Conservation (phyloP, 2,888 invertebrate species). For the Meteorus colon region DNA sequence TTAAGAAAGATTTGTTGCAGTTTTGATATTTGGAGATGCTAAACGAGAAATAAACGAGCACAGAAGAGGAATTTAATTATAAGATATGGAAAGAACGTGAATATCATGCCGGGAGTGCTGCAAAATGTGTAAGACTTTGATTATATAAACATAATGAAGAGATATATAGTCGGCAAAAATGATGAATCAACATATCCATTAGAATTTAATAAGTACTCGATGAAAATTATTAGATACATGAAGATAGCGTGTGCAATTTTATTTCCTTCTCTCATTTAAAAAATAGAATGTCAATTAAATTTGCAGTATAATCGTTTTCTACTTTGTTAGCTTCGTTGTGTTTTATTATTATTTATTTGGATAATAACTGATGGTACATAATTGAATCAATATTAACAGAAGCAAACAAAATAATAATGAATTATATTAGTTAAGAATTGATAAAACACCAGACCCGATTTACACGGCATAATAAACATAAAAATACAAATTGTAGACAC, state of each 20-base stretch:
- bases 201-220: constrained; percentile 48
- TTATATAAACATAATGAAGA: constrained; percentile 25
- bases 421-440: constrained; percentile 3
- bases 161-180: constrained; percentile 42
- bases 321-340: not conserved
- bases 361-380: not conserved
- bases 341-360: not conserved
- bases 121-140: constrained; percentile 23
- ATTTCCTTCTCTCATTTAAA: not conserved
- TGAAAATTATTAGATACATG: constrained; percentile 2
- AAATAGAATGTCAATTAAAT: constrained; percentile 8
- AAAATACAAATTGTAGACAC: constrained; percentile 6
- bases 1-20: constrained; percentile 1
- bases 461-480: constrained; percentile 20
- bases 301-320: not conserved
- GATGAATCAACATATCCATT: constrained; percentile 67
- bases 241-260: not conserved
- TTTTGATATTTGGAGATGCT: not conserved
- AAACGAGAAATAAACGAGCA: not conserved
- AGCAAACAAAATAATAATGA: not conserved
- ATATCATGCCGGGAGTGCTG: constrained; percentile 16
- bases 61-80: not conserved
- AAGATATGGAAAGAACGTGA: constrained; percentile 7
- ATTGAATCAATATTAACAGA: constrained; percentile 1
- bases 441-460: constrained; percentile 14